Base-by-base conservation (phyloP, 2,797 vertebrate genomes). In the Girardinus metallicus region DNA sequence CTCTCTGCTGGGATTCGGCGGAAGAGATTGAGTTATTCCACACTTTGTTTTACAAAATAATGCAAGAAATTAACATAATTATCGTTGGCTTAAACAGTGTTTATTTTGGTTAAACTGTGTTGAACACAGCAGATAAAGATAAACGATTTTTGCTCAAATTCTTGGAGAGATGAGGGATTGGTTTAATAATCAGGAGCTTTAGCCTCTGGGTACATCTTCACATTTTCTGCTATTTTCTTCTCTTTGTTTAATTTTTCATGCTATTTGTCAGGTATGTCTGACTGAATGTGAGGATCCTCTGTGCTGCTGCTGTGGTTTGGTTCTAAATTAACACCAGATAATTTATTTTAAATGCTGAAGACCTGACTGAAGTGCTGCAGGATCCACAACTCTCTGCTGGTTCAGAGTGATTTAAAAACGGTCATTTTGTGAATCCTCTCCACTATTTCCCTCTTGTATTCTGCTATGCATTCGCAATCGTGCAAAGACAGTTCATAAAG, bases 171-270 rank as follows among this genome's bases (percentile, higher is more conserved):
- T 77, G 43, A 29, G 0, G 2, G 46, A 76, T 73, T 31, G 74
- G 31, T 81, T 49, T 29, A 76, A 81, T 78, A 47, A 78, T 74
- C 31, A 71, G 31, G 18, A 12, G 11, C 21, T 53, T 79, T 70
- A 13, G 39, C 11, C 12, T 70, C 68, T 44, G 23, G 26, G 68
- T 44, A 12, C 26, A 70, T 44, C 26, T 43, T 70, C 68, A 44
- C 5, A 44, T 41, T 68, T 68, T 41, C 18, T 16, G 29, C 64
- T 39, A 44, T 1, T 44, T 71, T 74, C 64, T n/a, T 43, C 64
- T 36, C 16, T 49, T 70, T 60, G 44, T 36, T 76, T 0, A 36
- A 34, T 13, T 10, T 47, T 70, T 43, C 23, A 16, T 70, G 3
- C 23, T 43, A 11, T 26, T 34, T 18, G 34, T 64, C 31, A 64